These are phyloP conservation scores for Neolamprologus sp. DNA, from an alignment of 2,113 vertebrate species.

Conservation along the genomic window DNA sequence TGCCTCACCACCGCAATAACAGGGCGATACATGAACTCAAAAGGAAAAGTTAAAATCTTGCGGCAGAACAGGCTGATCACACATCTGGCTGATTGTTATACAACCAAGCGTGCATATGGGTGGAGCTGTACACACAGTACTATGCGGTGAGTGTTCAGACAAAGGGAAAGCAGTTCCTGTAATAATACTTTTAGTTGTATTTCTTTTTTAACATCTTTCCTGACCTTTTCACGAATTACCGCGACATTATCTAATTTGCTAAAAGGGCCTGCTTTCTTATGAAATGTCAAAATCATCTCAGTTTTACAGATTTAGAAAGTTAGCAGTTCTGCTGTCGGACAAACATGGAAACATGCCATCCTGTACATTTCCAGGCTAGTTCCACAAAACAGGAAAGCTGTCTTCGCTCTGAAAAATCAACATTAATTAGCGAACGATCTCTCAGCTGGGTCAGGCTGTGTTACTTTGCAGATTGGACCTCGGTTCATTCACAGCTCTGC, in stretches of 20 bases:
- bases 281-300: background rate
- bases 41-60: constrained; percentile 49
- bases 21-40: constrained; percentile 37
- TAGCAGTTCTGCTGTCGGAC: background rate
- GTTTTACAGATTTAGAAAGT: background rate
- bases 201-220: background rate
- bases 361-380: background rate
- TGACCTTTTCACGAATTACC: background rate
- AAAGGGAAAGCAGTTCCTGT: background rate
- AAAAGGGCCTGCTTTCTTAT: background rate
- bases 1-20: constrained; percentile 18
- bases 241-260: background rate
- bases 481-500: background rate
- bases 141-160: background rate
- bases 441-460: background rate
- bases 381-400: background rate
- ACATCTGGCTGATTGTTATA: constrained; percentile 50
- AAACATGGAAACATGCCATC: background rate
- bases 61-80: constrained; percentile 53
- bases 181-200: background rate
- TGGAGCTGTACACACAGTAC: constrained; percentile 5
- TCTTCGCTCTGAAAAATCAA: background rate
- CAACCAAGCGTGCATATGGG: constrained; percentile 12
- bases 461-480: background rate
- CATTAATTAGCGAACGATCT: background rate